Base-by-base conservation (phyloP, 2,797 vertebrate species). In the Chromobotia macracanthus region DNA sequence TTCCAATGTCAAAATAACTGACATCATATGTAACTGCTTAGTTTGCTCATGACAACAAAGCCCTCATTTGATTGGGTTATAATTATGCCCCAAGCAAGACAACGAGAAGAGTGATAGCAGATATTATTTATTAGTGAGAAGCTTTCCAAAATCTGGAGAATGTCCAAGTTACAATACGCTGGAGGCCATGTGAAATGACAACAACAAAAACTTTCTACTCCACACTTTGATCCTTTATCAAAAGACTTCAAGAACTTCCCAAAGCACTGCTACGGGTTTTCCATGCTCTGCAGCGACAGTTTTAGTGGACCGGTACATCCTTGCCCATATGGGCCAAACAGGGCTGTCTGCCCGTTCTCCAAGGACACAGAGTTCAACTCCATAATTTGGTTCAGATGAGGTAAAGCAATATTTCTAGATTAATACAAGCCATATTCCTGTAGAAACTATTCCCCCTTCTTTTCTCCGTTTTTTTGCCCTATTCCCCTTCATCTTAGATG, bases 331-430 rank as follows among this genome's bases (percentile, higher is more conserved):
- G 91, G 87, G 87, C 88, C 79, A 89, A 90, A 83, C 79, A 86
- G 90, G 92, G 89, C 89, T 75, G 84, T 85, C 77, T 86, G 93
- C 91, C 91, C 87, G 80, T 84, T 87, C 84, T 87, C 84, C 19
- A 80, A 93, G 91, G 90, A 93, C 91, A 92, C 78, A 3, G 85
- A 90, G 91, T 93, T 93, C 90, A 93, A 89, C 81, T 86, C 86
- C 86, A 83, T 94, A 94, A 94, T 94, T 92, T 91, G 87, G 86
- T 92, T 94, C 93, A 94, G 93, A 93, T 95, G 93, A 94, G 89
- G 88, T 90, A 90, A 92, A 92, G 88, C 89, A 91, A 91, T 93
- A 94, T 93, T 93, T 91, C 82, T 88, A 89, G 89, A 93, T 94
- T 94, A 94, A 94, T 93, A 90, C 51, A 84, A 93, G 90, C 92